phyloP scores from a whole-genome alignment of 2,113 vertebrate species.

The Vicugna pacos region DNA sequence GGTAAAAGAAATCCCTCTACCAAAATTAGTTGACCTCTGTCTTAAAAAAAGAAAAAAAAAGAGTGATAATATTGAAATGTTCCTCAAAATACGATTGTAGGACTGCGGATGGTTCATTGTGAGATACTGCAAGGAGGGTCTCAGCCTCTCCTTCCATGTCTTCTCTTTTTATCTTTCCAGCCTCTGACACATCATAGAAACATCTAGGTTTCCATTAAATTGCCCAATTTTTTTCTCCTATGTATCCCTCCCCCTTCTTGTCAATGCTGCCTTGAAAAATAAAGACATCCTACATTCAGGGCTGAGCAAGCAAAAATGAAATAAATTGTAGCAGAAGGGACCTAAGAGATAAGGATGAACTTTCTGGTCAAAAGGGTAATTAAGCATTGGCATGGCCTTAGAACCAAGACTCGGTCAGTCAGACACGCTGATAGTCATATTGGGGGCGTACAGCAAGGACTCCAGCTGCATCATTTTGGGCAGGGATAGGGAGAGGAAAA shows the following conservation, averaged over 20 bases:
- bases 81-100: neutral
- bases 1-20: neutral
- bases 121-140: rapidly evolving
- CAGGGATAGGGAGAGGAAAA: neutral
- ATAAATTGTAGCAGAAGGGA: neutral
- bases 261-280: neutral
- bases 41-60: neutral
- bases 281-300: neutral
- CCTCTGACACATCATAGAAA: neutral
- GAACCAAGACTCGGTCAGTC: neutral
- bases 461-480: neutral
- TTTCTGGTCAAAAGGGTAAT: slow-evolving; percentile 26
- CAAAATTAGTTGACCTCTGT: neutral
- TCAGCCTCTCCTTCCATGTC: neutral
- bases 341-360: neutral
- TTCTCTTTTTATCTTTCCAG: neutral
- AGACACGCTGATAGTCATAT: neutral
- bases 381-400: neutral
- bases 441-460: neutral
- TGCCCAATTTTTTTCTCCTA: neutral
- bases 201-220: neutral
- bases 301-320: neutral
- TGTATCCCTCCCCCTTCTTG: neutral
- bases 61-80: neutral
- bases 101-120: neutral